A percentile compares a stretch with the other conserved stretches of the same genome.
phyloP scores from a whole-genome alignment of 2,113 vertebrate genomes.

The Ammodytes marinus region DNA sequence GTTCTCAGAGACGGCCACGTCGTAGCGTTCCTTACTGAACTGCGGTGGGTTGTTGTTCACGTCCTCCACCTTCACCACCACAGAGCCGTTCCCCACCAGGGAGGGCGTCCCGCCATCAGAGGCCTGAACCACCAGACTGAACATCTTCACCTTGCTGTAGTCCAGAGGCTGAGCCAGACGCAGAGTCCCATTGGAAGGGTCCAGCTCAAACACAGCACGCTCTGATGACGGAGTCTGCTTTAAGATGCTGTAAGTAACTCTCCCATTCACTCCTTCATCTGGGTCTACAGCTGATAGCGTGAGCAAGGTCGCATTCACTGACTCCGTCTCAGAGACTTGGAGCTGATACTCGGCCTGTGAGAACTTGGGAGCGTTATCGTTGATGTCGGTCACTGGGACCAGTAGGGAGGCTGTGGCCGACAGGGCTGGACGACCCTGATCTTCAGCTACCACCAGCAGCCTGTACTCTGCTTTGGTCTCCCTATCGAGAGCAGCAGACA shows the following conservation, averaged over 20 bases:
- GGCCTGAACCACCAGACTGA: constrained; percentile 79
- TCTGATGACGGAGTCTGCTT: constrained; percentile 69
- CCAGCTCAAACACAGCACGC: constrained; percentile 62
- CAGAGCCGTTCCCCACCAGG: constrained; percentile 43
- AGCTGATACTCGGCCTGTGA: constrained; percentile 53
- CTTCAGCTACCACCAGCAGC: constrained; percentile 82
- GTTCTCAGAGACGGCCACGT: constrained; percentile 81
- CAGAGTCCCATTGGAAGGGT: constrained; percentile 70
- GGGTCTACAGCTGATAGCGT: constrained; percentile 76
- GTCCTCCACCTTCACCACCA: constrained; percentile 79
- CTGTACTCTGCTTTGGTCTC: constrained; percentile 76
- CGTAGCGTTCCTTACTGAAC: constrained; percentile 79
- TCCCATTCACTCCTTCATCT: constrained; percentile 78
- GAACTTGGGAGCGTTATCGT: constrained; percentile 83
- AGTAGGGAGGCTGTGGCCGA: constrained; percentile 68
- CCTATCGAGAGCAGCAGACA: constrained; percentile 79
- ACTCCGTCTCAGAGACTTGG: constrained; percentile 67
- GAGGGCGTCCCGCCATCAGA: constrained; percentile 80
- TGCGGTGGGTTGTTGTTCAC: constrained; percentile 85
- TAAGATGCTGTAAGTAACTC: constrained; percentile 72
- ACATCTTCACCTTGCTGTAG: constrained; percentile 74
- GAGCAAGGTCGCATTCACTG: constrained; percentile 49
- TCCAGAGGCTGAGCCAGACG: constrained; percentile 78
- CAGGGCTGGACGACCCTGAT: constrained; percentile 80
- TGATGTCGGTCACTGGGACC: constrained; percentile 74